A percentile compares a stretch with the other conserved stretches of the same genome.
phyloP scores from a whole-genome alignment of 1,140 invertebrate species.

The Episyrphus balteatus region DNA sequence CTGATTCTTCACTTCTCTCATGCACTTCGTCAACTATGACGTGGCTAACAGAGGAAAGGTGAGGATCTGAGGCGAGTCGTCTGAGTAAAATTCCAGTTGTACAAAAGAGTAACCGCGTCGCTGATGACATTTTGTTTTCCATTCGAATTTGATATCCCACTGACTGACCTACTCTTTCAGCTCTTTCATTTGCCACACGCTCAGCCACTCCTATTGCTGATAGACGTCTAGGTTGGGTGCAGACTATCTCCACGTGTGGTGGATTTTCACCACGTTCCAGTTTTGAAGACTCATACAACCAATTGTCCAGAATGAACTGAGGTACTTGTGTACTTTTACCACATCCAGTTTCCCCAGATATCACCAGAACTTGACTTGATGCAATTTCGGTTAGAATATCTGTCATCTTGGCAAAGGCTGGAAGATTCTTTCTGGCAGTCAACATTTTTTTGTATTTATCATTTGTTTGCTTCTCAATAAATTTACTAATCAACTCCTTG shows the following conservation, averaged over 20 bases:
- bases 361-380: constrained; percentile 58
- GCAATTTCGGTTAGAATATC: constrained; percentile 53
- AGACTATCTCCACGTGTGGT: constrained; percentile 54
- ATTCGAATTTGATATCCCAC: constrained; percentile 79
- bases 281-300: constrained; percentile 33
- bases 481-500: constrained; percentile 46
- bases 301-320: constrained; percentile 82
- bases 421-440: constrained; percentile 47
- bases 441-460: constrained; percentile 53
- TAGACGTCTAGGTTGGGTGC: constrained; percentile 85
- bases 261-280: constrained; percentile 9
- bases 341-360: constrained; percentile 79
- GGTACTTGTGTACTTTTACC: constrained; percentile 87
- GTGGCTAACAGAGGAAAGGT: constrained; percentile 59
- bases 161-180: constrained; percentile 67
- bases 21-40: constrained; percentile 86
- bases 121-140: constrained; percentile 62
- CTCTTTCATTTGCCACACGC: constrained; percentile 75
- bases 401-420: constrained; percentile 52
- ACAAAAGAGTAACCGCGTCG: constrained; percentile 76
- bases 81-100: constrained; percentile 83
- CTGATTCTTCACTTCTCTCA: constrained; percentile 78
- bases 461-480: constrained; percentile 45
- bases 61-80: constrained; percentile 62
- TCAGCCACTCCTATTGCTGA: constrained; percentile 87